Conservation (phyloP, 2,888 invertebrate species). For the Drosophila hamatofila region DNA sequence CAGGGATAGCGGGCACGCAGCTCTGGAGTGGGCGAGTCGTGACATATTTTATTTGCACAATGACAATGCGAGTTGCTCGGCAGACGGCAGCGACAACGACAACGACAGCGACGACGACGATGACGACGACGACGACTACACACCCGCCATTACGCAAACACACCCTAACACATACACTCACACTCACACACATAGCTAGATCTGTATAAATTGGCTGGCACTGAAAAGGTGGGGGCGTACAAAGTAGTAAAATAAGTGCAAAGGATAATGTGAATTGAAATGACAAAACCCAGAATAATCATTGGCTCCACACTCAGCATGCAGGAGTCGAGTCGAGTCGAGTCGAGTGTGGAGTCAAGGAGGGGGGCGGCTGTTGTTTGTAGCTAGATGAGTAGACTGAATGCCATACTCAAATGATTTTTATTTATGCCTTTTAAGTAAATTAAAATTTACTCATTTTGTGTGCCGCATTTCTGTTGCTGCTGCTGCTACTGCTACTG, state of each 20-base stretch:
- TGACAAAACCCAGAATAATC: slow-evolving; percentile 83
- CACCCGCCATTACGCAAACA: slow-evolving; percentile 77
- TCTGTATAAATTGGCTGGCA: slow-evolving; percentile 38
- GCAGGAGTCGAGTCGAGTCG: not conserved
- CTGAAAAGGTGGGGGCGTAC: slow-evolving; percentile 36
- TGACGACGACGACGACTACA: slow-evolving; percentile 42
- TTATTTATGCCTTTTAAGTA: slow-evolving; percentile 78
- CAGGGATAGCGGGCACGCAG: slow-evolving; percentile 35
- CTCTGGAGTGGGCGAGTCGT: slow-evolving; percentile 75
- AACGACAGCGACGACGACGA: slow-evolving; percentile 38
- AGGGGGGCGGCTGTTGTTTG: not conserved
- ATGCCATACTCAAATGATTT: slow-evolving; percentile 44
- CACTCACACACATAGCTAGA: slow-evolving; percentile 34
- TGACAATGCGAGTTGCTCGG: slow-evolving; percentile 80
- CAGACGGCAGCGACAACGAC: slow-evolving; percentile 45
- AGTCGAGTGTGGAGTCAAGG: not conserved
- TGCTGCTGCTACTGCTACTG: not conserved
- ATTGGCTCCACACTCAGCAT: slow-evolving; percentile 72
- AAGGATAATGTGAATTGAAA: slow-evolving; percentile 83
- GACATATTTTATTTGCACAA: slow-evolving; percentile 83
- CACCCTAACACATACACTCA: slow-evolving; percentile 56
- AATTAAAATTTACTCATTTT: slow-evolving; percentile 75
- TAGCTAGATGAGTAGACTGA: slow-evolving; percentile 2
- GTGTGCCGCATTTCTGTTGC: slow-evolving; percentile 18
- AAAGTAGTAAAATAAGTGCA: slow-evolving; percentile 81